These are phyloP conservation scores for Bryconaethiops microstoma DNA, from an alignment of 2,797 vertebrate genomes.

Conservation along the genomic window DNA sequence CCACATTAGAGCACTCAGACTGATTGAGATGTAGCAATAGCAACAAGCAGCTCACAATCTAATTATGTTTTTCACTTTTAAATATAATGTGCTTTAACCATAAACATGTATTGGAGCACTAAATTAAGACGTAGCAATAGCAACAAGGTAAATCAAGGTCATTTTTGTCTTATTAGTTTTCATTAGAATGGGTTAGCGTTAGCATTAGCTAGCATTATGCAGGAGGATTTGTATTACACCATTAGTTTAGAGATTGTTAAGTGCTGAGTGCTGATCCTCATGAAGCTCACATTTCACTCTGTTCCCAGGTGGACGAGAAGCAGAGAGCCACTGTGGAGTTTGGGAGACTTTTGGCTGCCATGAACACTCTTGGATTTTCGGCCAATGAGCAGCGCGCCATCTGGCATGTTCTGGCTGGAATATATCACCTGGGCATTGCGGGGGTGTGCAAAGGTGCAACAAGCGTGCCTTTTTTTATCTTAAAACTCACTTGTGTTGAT, in stretches of 20 bases:
- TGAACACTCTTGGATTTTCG: slow-evolving; percentile 84
- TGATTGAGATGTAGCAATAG: too few species aligned
- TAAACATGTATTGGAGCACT: too few species aligned
- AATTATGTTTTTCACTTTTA: too few species aligned
- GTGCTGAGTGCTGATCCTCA: neutral
- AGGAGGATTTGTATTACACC: neutral
- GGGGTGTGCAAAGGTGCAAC: slow-evolving; percentile 88
- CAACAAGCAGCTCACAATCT: too few species aligned
- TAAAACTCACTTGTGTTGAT: too few species aligned
- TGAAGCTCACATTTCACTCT: neutral
- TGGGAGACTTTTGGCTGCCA: slow-evolving; percentile 83
- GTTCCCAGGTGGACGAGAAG: slow-evolving; percentile 87
- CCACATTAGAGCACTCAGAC: too few species aligned
- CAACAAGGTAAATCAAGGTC: too few species aligned
- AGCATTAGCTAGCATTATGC: neutral
- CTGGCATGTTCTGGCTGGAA: slow-evolving; percentile 88
- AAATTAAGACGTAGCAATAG: too few species aligned
- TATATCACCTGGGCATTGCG: slow-evolving; percentile 92
- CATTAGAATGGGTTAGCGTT: too few species aligned
- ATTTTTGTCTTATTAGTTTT: too few species aligned
- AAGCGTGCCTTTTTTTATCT: too few species aligned
- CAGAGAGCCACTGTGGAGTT: slow-evolving; percentile 84
- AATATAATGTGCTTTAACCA: too few species aligned
- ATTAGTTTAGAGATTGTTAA: neutral
- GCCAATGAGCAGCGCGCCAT: slow-evolving; percentile 82